Base-by-base conservation (phyloP, 2,797 vertebrate species). In the Sebastes minor region DNA sequence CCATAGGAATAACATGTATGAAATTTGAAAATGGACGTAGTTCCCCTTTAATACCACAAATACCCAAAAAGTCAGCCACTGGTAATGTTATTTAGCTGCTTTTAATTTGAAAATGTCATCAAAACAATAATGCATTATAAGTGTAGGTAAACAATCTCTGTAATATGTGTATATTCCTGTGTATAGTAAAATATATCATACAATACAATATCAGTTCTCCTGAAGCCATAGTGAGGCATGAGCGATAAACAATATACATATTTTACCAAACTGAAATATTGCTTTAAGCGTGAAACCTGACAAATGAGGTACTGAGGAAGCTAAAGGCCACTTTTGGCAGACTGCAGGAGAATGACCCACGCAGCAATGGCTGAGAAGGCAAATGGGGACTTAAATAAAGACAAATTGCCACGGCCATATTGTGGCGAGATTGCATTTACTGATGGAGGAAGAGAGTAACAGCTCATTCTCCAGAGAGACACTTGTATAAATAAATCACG, bases 361-460 rank as follows among this genome's bases (percentile, higher is more conserved):
- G 52, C 74, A 53, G 84, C 81, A 83, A 85, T 60, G 82, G 78
- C 85, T 90, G 82, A 71, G 84, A 83, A 88, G 83, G 91, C 90
- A 93, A 94, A 94, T 88, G 78, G 79, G 81, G 85, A 88, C 87
- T 90, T 94, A 95, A 94, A 95, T 94, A 95, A 95, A 95, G 93
- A 95, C 91, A 93, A 95, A 95, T 94, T 90, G 89, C 90, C 63
- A 4, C 27, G 60, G 87, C 76, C 64, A 87, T 90, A 88, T 90
- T 87, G 90, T 88, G 86, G 89, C 89, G 90, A 93, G 91, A 95
- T 95, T 94, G 92, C 90, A 94, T 95, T 95, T 93, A 92, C 86
- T 87, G 94, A 92, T 85, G 86, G 92, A 89, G 88, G 89, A 83
- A 88, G 88, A 90, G 89, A 91, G 90, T 82, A 94, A 92, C 90